Percentiles rank a stretch among this genome's conserved stretches.
Conservation (phyloP, 2,888 invertebrate genomes). For the Acanthosoma haemorrhoidale region DNA sequence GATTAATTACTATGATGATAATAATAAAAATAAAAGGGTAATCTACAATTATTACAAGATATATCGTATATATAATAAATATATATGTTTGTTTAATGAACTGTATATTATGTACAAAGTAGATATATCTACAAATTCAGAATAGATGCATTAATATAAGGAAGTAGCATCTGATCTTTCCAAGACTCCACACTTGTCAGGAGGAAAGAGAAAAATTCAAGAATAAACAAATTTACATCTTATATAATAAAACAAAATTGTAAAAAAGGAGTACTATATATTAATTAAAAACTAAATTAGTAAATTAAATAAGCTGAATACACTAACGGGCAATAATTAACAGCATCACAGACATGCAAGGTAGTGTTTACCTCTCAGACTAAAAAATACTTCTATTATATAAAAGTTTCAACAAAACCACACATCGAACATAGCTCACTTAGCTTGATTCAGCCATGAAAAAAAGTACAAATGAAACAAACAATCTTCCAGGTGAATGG, state of each 20-base stretch:
- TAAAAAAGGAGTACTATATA: neutral
- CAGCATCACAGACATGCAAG: conserved; percentile 28
- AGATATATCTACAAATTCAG: neutral
- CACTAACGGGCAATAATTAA: conserved; percentile 14
- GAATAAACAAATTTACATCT: conserved; percentile 18
- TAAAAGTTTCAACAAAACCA: neutral
- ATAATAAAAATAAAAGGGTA: conserved; percentile 28
- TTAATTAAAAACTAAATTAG: conserved; percentile 11
- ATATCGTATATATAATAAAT: conserved; percentile 17
- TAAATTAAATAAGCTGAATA: neutral
- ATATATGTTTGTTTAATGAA: conserved; percentile 11
- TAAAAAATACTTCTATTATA: conserved; percentile 2
- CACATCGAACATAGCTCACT: neutral
- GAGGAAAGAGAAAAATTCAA: conserved; percentile 3
- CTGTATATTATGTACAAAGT: conserved; percentile 13
- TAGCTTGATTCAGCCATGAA: neutral
- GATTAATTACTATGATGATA: conserved; percentile 18
- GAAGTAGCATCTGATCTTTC: conserved; percentile 20
- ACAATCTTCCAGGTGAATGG: neutral
- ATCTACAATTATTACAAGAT: conserved; percentile 27
- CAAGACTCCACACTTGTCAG: conserved; percentile 17
- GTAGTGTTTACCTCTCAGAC: neutral
- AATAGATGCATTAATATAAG: neutral
- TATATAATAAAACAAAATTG: neutral
- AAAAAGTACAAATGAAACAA: neutral